phyloP scores from a whole-genome alignment of 1,140 invertebrate species.

The Bicyclus anynana region DNA sequence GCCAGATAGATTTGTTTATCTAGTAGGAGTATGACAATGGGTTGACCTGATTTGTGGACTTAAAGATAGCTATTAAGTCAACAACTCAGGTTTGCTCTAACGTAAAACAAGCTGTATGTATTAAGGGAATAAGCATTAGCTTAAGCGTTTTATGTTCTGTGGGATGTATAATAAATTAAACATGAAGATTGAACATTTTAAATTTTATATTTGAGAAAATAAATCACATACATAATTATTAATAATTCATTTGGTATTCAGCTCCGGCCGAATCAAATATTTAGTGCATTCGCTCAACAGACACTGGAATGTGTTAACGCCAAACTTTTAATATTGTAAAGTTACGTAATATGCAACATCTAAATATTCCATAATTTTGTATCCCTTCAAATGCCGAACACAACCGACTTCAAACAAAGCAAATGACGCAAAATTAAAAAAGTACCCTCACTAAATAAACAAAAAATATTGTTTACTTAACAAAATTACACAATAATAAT shows the following conservation, averaged over 20 bases:
- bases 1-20: too few species aligned
- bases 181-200: conserved; percentile 22
- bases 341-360: neutral
- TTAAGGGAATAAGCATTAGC: too few species aligned
- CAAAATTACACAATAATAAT: too few species aligned
- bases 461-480: too few species aligned
- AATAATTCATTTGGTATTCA: conserved; percentile 57
- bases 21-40: too few species aligned
- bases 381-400: neutral
- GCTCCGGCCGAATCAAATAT: conserved; percentile 47
- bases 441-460: too few species aligned
- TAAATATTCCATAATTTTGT: conserved; percentile 3
- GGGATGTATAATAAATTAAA: conserved; percentile 13
- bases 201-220: conserved; percentile 52
- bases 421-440: too few species aligned
- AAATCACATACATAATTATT: conserved; percentile 51
- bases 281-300: conserved; percentile 36
- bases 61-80: too few species aligned
- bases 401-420: neutral
- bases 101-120: too few species aligned
- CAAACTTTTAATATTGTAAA: conserved; percentile 9
- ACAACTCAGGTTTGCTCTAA: too few species aligned
- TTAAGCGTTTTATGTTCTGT: neutral
- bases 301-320: conserved; percentile 57
- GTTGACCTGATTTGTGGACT: too few species aligned